phyloP scores from a whole-genome alignment of 2,113 vertebrate species.

The Dryoscopus gambensis region DNA sequence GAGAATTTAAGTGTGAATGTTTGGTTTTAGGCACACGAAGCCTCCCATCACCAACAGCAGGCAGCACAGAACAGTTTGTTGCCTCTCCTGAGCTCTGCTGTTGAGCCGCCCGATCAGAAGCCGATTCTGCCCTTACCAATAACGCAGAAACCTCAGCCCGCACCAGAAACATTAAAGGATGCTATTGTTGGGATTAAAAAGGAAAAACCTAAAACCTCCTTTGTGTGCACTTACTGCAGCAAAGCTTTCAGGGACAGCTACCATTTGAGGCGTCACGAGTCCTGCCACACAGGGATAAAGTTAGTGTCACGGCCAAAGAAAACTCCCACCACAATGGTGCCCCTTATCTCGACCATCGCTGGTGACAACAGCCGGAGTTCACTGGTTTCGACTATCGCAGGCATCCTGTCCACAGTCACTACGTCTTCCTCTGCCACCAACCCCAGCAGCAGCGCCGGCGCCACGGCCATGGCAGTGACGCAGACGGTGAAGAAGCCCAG shows the following conservation, averaged over 20 bases:
- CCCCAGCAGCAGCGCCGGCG: constrained; percentile 76
- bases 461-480: constrained; percentile 77
- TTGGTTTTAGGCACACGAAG: constrained; percentile 92
- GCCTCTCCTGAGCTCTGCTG: constrained; percentile 90
- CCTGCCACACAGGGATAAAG: constrained; percentile 97
- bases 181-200: constrained; percentile 87
- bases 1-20: constrained; percentile 71
- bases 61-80: constrained; percentile 92
- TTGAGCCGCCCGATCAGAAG: constrained; percentile 94
- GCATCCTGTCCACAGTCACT: constrained; percentile 91
- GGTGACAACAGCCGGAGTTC: constrained; percentile 88
- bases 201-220: constrained; percentile 96
- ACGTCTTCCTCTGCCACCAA: constrained; percentile 88
- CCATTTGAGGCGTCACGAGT: constrained; percentile 95
- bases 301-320: constrained; percentile 97
- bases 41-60: constrained; percentile 96
- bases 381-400: constrained; percentile 90
- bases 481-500: constrained; percentile 87
- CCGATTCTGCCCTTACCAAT: constrained; percentile 91
- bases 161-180: constrained; percentile 92
- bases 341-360: constrained; percentile 91
- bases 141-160: constrained; percentile 91
- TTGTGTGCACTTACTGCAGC: constrained; percentile 96
- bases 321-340: constrained; percentile 87
- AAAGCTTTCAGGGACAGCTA: constrained; percentile 99